These are phyloP conservation scores for Yponomeuta cagnagella DNA, from an alignment of 2,888 invertebrate species.

Conservation along the genomic window DNA sequence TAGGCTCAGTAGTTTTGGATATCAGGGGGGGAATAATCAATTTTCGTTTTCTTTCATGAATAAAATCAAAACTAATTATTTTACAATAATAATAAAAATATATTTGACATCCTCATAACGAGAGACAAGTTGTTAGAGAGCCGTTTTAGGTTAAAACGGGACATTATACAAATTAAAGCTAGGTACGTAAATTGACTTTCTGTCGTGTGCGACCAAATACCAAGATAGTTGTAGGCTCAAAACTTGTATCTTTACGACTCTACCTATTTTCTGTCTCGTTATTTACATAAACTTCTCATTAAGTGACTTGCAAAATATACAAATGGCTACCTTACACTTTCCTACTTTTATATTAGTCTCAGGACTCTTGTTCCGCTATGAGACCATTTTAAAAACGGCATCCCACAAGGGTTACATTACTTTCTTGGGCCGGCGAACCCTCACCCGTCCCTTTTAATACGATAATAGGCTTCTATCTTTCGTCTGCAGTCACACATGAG, in stretches of 20 bases:
- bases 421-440: constrained; percentile 22
- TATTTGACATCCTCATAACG: no score
- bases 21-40: no score
- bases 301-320: no score
- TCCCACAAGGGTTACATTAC: constrained; percentile 20
- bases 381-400: constrained; percentile 12
- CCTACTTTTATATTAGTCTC: neutral
- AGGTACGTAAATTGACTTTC: neutral
- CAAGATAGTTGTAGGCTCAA: neutral
- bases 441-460: constrained; percentile 61
- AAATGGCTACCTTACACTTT: no score
- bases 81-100: no score
- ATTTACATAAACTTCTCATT: neutral
- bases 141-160: neutral
- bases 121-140: neutral
- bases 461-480: constrained; percentile 71
- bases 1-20: no score
- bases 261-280: neutral
- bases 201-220: neutral
- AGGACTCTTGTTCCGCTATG: neutral
- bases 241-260: neutral
- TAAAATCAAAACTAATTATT: no score
- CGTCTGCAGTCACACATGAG: constrained; percentile 72
- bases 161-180: neutral
- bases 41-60: no score